Conservation (phyloP, 2,797 vertebrate genomes). For the Pteropus rufus region DNA sequence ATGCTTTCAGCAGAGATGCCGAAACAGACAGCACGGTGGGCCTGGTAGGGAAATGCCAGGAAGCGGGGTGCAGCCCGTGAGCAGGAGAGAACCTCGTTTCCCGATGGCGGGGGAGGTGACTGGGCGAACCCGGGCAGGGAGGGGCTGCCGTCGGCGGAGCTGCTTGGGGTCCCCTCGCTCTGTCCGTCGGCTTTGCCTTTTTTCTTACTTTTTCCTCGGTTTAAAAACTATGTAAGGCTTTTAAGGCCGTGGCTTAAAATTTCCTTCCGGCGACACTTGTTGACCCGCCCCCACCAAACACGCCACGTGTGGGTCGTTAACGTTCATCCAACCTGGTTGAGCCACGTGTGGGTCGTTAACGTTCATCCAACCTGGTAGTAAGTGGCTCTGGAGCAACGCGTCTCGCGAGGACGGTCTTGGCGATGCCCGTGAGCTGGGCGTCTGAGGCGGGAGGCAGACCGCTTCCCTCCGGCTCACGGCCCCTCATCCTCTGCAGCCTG, state of each 20-base stretch:
- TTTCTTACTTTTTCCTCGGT: background rate
- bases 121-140: background rate
- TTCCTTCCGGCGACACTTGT: background rate
- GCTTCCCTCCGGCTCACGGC: background rate
- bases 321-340: background rate
- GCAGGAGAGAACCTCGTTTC: background rate
- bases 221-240: background rate
- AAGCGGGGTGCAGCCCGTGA: background rate
- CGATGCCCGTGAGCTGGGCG: rapidly evolving
- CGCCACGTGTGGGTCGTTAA: background rate
- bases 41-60: background rate
- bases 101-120: background rate
- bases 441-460: too few relatives aligned
- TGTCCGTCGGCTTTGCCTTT: background rate
- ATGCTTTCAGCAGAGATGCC: background rate
- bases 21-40: background rate
- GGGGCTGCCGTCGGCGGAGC: conserved; percentile 42
- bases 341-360: background rate
- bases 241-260: background rate
- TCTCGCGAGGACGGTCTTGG: background rate
- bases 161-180: conserved; percentile 37
- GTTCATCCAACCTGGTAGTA: background rate
- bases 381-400: background rate
- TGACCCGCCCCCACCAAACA: background rate
- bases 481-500: background rate